Conservation (phyloP, 2,888 invertebrate genomes). For the Xylota segnis region DNA sequence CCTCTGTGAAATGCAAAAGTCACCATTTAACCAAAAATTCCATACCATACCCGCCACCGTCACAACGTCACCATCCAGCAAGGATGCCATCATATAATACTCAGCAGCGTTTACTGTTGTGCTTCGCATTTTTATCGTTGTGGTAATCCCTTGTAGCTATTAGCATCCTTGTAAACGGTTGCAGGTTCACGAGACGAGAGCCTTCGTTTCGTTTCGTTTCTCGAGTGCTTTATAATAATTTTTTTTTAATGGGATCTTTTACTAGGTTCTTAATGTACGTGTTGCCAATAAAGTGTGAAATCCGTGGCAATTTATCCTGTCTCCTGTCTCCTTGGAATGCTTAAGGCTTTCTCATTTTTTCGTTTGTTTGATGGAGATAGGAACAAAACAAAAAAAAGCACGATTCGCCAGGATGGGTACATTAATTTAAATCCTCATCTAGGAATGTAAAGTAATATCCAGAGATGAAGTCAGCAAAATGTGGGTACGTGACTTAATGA, state of each 20-base stretch:
- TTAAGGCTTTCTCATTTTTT: not conserved
- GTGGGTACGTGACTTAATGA: not conserved
- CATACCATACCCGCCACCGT: not conserved
- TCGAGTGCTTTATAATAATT: conserved; percentile 7
- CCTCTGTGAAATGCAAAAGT: conserved; percentile 12
- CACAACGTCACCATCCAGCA: not conserved
- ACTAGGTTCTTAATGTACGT: conserved; percentile 11
- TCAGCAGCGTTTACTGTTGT: conserved; percentile 18
- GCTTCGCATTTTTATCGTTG: conserved; percentile 23
- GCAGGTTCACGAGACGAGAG: not conserved
- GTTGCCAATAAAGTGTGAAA: conserved; percentile 26
- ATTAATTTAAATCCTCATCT: not conserved
- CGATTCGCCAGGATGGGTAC: not conserved
- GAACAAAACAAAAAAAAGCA: not conserved
- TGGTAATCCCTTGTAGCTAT: conserved; percentile 45
- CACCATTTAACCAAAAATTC: not conserved
- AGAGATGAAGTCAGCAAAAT: conserved; percentile 9
- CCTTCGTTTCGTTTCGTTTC: not conserved
- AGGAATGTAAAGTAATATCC: not conserved
- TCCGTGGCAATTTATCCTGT: conserved; percentile 2
- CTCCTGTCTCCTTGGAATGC: not conserved
- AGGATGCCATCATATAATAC: not conserved
- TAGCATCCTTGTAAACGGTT: conserved; percentile 31
- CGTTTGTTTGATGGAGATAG: not conserved
- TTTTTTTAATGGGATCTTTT: conserved; percentile 7